Conservation (phyloP, 1,140 invertebrate species). For the Polypedilum vanderplanki region DNA sequence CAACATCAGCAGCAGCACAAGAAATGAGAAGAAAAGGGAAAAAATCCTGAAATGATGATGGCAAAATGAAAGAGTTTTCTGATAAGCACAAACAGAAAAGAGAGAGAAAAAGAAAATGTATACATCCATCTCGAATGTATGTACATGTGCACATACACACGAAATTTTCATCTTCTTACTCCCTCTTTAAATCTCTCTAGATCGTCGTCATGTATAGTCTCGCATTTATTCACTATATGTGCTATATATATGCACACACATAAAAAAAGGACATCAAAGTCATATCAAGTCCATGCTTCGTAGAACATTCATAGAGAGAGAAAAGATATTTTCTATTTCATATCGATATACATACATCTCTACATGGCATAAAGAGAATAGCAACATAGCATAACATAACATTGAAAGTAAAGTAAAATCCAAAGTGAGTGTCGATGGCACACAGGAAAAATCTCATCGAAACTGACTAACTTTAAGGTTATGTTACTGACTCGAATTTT, state of each 20-base stretch:
- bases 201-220: slow-evolving; percentile 17
- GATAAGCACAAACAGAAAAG: neutral
- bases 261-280: slow-evolving; percentile 27
- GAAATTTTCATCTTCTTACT: neutral
- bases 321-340: neutral
- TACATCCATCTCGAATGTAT: neutral
- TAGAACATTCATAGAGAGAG: neutral
- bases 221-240: slow-evolving; percentile 5
- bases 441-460: slow-evolving; percentile 5
- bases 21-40: neutral
- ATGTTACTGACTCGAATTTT: neutral
- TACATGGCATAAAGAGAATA: too few species aligned
- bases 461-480: slow-evolving; percentile 1
- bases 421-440: slow-evolving; percentile 10
- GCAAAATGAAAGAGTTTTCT: slow-evolving; percentile 11
- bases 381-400: slow-evolving; percentile 13
- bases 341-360: neutral
- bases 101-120: slow-evolving; percentile 8
- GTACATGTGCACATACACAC: neutral
- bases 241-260: neutral
- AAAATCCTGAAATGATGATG: slow-evolving; percentile 17
- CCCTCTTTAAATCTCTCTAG: neutral
- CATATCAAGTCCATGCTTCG: slow-evolving; percentile 27
- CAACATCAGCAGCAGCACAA: neutral
- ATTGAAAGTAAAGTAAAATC: neutral